Evolutionary conservation across 64 coral and sea anemone species (phyloP), one percentile per base, ranked within the genome.

Genomic region (Pocillopora verrucosa): DNA sequence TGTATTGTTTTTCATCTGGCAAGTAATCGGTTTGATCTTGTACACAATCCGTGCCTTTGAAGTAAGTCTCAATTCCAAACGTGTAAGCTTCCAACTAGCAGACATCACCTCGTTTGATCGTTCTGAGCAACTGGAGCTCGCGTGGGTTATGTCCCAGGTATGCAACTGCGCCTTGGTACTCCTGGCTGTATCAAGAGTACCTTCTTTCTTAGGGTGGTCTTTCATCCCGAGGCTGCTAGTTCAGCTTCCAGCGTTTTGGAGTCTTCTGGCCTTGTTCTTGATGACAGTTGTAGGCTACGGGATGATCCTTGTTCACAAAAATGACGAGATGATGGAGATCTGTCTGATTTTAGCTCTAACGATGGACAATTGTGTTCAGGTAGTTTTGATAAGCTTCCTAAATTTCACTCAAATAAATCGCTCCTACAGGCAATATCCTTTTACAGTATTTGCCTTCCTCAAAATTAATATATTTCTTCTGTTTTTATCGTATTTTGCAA

Each of bases 331-430:
- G 26, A 85, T 85, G 63, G 82, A 85, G 72, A 57, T 72, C 5
- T 36, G 63, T 22, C 72, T 85, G 19, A 72, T 85, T 58, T 2
- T 85, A 10, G 36, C 38, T 58, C 72, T 85, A 16, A 4, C 68
- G 36, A 24, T 72, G 1, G 63, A 26, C 11, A 4, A 65, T 24
- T 17, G 36, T 1, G 12, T 36, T n/a, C 82, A 85, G 22, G 19
- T 85, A 38, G 45, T 34, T 0, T 45, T 85, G 5, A 25, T 85
- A 57, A 11, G 16, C 37, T 72, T 83, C 22, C 36, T 83, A 17
- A 83, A n/a, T 16, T 83, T 72, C 20, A 85, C 82, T 3, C 82
- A 72, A 37, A n/a, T 85, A 19, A 85, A 85, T 22, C 82, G 70
- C 37, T 70, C 82, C 38, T n/a, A 65, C 11, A 56, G 25, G 56